phyloP scores from a whole-genome alignment of 2,888 invertebrate genomes.

The Synergus japonicus region DNA sequence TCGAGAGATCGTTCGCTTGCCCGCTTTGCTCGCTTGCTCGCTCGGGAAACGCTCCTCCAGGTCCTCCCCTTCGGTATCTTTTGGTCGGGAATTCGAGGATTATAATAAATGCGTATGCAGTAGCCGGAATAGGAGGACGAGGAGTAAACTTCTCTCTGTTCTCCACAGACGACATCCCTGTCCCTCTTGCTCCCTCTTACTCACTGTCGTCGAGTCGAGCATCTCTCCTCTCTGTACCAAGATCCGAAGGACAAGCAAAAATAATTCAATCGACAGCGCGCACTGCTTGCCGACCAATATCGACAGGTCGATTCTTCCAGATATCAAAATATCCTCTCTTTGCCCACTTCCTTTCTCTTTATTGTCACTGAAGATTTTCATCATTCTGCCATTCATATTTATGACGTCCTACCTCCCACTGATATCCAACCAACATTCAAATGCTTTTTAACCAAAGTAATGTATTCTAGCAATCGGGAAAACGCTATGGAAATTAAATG shows the following conservation, averaged over 20 bases:
- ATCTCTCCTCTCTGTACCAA: constrained; percentile 16
- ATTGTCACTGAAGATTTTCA: constrained; percentile 37
- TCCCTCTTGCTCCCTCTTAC: constrained; percentile 17
- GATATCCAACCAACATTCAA: constrained; percentile 28
- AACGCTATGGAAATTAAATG: background rate
- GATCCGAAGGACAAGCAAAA: constrained; percentile 34
- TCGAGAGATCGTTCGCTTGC: constrained; percentile 53
- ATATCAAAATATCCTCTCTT: constrained; percentile 33
- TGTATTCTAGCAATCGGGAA: background rate
- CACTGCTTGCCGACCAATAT: constrained; percentile 33
- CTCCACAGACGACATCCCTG: background rate
- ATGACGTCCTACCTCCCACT: background rate
- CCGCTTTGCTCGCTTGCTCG: constrained; percentile 50
- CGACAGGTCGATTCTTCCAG: constrained; percentile 36
- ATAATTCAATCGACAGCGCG: constrained; percentile 34
- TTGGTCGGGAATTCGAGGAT: constrained; percentile 66
- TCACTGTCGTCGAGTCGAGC: constrained; percentile 43
- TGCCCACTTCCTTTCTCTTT: constrained; percentile 22
- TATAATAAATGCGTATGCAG: constrained; percentile 73
- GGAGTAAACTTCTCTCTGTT: constrained; percentile 8
- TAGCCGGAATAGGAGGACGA: constrained; percentile 54
- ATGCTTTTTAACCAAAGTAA: constrained; percentile 31
- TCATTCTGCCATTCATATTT: constrained; percentile 35
- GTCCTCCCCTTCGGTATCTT: constrained; percentile 57
- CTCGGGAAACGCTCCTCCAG: constrained; percentile 40